phyloP scores from a whole-genome alignment of 1,140 invertebrate species.

The Leptinotarsa defecta region DNA sequence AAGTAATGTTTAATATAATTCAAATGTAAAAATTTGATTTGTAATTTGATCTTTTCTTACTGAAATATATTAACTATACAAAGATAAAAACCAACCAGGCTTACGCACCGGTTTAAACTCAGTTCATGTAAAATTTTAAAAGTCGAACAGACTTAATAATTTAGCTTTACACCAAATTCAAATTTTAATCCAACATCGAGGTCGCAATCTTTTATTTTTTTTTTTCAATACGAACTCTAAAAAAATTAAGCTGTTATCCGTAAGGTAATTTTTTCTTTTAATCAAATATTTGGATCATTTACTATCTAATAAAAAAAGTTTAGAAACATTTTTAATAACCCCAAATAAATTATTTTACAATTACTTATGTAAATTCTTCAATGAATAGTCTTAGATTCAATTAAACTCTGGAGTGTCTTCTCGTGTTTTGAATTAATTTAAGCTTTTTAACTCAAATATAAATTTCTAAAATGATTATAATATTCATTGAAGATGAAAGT shows the following conservation, averaged over 20 bases:
- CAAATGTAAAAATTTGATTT: constrained; percentile 53
- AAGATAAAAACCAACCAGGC: constrained; percentile 78
- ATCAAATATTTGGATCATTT: constrained; percentile 41
- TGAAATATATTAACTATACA: constrained; percentile 60
- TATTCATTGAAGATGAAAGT: no score
- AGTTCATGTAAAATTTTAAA: constrained; percentile 65
- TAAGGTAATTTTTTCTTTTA: constrained; percentile 66
- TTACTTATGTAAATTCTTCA: constrained; percentile 23
- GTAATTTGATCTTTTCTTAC: constrained; percentile 68
- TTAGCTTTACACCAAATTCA: constrained; percentile 64
- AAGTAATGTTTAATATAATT: constrained; percentile 58
- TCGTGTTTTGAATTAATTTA: constrained; percentile 65
- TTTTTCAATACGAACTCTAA: constrained; percentile 63
- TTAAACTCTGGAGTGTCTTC: constrained; percentile 66
- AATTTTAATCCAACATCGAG: constrained; percentile 81
- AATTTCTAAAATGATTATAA: constrained; percentile 56
- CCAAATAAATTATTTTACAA: neutral
- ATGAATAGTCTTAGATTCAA: constrained; percentile 26
- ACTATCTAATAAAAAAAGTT: neutral
- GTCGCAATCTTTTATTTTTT: constrained; percentile 67
- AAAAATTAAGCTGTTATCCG: constrained; percentile 67
- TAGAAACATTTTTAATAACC: no score
- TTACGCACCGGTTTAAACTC: constrained; percentile 73
- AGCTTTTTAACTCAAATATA: constrained; percentile 68
- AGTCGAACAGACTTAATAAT: constrained; percentile 68